Conservation (phyloP, 1,140 invertebrate genomes). For the Brachystomella parvula region DNA sequence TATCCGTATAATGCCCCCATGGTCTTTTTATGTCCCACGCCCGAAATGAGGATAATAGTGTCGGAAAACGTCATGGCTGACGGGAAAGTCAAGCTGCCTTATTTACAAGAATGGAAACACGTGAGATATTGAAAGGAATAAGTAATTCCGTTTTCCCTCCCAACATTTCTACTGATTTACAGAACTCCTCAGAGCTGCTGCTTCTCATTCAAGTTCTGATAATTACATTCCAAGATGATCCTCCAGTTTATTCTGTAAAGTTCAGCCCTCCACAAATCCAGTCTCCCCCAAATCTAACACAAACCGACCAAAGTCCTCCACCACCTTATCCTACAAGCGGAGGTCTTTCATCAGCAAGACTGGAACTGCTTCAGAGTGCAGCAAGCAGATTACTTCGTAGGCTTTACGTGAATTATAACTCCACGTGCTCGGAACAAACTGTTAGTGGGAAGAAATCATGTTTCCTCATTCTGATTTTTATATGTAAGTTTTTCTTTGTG, state of each 20-base stretch:
- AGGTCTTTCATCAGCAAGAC: background rate
- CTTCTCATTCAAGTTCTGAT: slow-evolving; percentile 86
- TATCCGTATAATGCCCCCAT: slow-evolving; percentile 95
- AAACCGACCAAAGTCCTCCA: background rate
- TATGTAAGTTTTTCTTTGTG: background rate
- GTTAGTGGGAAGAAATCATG: background rate
- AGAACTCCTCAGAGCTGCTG: slow-evolving; percentile 72
- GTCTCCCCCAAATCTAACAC: background rate
- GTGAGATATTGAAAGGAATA: too few relatives aligned
- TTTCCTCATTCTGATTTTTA: background rate
- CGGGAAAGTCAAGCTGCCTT: slow-evolving; percentile 93
- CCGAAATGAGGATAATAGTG: slow-evolving; percentile 90
- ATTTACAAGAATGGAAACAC: slow-evolving; percentile 89
- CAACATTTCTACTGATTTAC: slow-evolving; percentile 27
- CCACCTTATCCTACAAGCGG: background rate
- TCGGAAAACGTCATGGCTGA: slow-evolving; percentile 89
- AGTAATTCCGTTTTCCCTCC: too few relatives aligned
- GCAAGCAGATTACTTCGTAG: background rate
- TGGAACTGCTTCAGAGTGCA: background rate
- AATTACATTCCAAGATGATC: slow-evolving; percentile 85
- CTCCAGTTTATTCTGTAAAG: slow-evolving; percentile 77
- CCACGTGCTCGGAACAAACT: background rate
- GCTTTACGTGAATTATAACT: background rate
- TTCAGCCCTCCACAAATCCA: slow-evolving; percentile 21
- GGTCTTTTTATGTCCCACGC: slow-evolving; percentile 92